These are phyloP conservation scores for Argyrosomus japonicus DNA, from an alignment of 2,113 vertebrate species.

Conservation along the genomic window DNA sequence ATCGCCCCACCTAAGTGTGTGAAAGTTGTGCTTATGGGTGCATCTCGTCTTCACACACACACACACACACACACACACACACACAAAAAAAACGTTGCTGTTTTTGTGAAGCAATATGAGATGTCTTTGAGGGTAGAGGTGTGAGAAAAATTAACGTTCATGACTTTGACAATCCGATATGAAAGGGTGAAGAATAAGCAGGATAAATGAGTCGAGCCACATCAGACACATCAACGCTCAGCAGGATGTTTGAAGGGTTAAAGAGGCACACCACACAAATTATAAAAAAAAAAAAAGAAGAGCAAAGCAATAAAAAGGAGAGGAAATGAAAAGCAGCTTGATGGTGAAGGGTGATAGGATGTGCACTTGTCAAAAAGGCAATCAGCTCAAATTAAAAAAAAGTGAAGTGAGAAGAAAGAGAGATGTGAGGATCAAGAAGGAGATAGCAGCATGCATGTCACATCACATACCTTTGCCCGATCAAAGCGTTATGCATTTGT, in stretches of 20 bases:
- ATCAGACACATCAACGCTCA: background rate
- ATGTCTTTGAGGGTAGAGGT: background rate
- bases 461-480: slow-evolving; percentile 15
- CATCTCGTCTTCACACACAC: slow-evolving; percentile 14
- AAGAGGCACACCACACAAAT: slow-evolving; percentile 39
- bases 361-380: slow-evolving; percentile 60
- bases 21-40: slow-evolving; percentile 42
- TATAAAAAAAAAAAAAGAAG: slow-evolving; percentile 20
- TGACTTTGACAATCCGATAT: background rate
- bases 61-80: too few relatives aligned
- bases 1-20: slow-evolving; percentile 65
- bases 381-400: slow-evolving; percentile 65
- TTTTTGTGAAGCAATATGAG: background rate
- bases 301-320: slow-evolving; percentile 71
- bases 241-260: slow-evolving; percentile 43
- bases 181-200: background rate
- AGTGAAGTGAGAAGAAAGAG: slow-evolving; percentile 20
- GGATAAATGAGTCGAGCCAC: background rate
- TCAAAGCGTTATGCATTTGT: slow-evolving; percentile 33
- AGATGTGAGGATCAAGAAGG: slow-evolving; percentile 31
- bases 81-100: background rate
- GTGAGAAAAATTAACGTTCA: background rate
- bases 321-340: slow-evolving; percentile 80
- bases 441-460: slow-evolving; percentile 28
- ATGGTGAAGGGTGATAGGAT: slow-evolving; percentile 67